Percentiles rank a stretch among this genome's conserved stretches.
Evolutionary conservation across 2,888 invertebrate species (phyloP).

Genomic region (Periphyllus acericola): DNA sequence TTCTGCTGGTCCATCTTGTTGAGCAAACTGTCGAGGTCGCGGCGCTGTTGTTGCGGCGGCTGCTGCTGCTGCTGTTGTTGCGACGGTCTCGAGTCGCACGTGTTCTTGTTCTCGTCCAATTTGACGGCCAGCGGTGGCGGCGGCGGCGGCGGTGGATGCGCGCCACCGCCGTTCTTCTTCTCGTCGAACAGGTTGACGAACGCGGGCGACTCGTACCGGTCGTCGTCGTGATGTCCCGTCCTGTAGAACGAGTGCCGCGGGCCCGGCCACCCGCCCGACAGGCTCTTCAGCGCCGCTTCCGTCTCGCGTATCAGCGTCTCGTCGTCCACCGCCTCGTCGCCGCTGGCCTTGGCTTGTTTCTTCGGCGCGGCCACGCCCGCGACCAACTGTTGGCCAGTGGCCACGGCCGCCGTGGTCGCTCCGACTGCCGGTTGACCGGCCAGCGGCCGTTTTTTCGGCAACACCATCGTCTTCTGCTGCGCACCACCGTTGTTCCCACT

Average conservation of each 20-base stretch:
- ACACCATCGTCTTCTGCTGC: constrained; percentile 62
- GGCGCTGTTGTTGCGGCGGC: constrained; percentile 51
- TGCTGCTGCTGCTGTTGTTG: constrained; percentile 24
- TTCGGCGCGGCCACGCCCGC: constrained; percentile 64
- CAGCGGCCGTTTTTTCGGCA: constrained; percentile 53
- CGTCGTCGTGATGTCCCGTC: constrained; percentile 72
- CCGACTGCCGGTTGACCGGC: constrained; percentile 63
- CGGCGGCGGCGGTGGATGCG: constrained; percentile 69
- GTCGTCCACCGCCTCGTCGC: constrained; percentile 74
- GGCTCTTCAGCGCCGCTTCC: constrained; percentile 84
- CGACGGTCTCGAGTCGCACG: constrained; percentile 57
- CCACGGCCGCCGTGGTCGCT: constrained; percentile 65
- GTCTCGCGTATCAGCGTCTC: constrained; percentile 88
- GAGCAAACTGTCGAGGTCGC: constrained; percentile 30
- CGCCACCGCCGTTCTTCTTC: constrained; percentile 75
- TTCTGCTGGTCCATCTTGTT: constrained; percentile 56
- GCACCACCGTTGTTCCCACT: constrained; percentile 61
- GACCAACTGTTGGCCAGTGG: constrained; percentile 41
- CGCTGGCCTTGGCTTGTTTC: constrained; percentile 65
- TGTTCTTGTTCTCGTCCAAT: constrained; percentile 68
- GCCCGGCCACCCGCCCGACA: constrained; percentile 84
- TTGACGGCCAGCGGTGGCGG: constrained; percentile 72
- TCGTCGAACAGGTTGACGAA: constrained; percentile 88
- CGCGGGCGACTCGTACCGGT: constrained; percentile 77
- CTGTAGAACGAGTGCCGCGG: constrained; percentile 73